Base-by-base conservation (phyloP, 2,113 vertebrate genomes). In the Cromileptes altivelis region DNA sequence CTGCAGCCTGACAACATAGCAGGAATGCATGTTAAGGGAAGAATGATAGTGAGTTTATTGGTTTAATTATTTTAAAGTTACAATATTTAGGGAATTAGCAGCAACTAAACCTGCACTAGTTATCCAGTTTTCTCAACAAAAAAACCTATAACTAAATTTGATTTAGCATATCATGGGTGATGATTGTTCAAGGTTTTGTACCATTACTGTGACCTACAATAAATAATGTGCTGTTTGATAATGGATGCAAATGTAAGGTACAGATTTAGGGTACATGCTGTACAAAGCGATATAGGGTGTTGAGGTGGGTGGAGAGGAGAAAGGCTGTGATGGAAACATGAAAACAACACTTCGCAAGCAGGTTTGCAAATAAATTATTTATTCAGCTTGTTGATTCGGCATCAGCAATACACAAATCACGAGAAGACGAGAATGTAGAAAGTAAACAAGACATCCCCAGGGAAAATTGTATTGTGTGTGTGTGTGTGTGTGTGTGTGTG, bases 361-460 rank as follows among this genome's bases (percentile, higher is more conserved):
- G 37, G 49, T 70, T 27, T 70, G 45, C 30, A 47, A 55, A 14
- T 47, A 21, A 25, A 37, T 25, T 7, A 58, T 57, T 18, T 5
- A 67, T 73, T 56, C 55, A 72, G n/a, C 47, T 42, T 25, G 52
- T 53, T 64, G 33, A 30, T 83, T 61, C 56, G 15, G 40, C 60
- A 71, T 76, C 77, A 57, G 53, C 9, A 30, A 75, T 17, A 50
- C 10, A 45, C 55, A 72, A 18, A 0, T 70, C 19, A 23, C 9
- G 3, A 0, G 0, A n/a, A 84, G 27, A 42, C 2, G 19, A 50
- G 47, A 78, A 40, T 70, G 77, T 61, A 57, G 52, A 60, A 70
- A 81, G 75, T 71, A 82, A 78, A 81, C 58, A 76, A 0, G 15
- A 12, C 21, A 8, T 73, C 79, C 70, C 45, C 42, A 6, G 62